Evolutionary conservation across 1,140 invertebrate genomes (phyloP).

Genomic region (Papilio polytes): DNA sequence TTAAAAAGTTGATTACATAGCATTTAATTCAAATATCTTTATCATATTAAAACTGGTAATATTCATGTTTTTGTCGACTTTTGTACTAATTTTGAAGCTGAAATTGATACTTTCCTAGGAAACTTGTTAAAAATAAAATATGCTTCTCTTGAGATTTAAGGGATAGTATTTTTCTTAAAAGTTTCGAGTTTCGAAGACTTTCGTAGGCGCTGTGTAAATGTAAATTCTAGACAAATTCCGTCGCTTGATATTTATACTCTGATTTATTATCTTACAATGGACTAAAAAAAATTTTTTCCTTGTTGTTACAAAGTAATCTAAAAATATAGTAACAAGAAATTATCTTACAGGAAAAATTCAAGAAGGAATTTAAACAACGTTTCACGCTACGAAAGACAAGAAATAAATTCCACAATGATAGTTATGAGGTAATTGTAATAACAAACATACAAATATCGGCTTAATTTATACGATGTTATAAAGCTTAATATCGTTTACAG

Average conservation of each 20-base stretch:
- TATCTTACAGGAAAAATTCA: constrained; percentile 87
- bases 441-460: not conserved
- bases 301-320: not conserved
- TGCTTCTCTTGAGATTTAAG: not conserved
- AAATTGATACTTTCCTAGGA: too few relatives aligned
- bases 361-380: constrained; percentile 88
- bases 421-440: constrained; percentile 67
- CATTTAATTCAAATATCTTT: too few relatives aligned
- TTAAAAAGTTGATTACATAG: too few relatives aligned
- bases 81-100: too few relatives aligned
- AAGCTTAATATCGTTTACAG: constrained; percentile 52
- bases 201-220: not conserved
- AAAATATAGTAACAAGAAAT: not conserved
- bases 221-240: not conserved
- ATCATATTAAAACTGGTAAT: too few relatives aligned
- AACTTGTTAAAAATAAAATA: not conserved
- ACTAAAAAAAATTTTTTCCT: not conserved
- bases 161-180: too few relatives aligned
- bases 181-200: constrained; percentile 17
- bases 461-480: not conserved
- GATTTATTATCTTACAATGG: not conserved
- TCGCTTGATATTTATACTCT: not conserved
- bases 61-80: too few relatives aligned
- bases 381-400: constrained; percentile 84
- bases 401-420: constrained; percentile 74